Evolutionary conservation across 2,888 invertebrate genomes (phyloP).

Genomic region (Slavum lentiscoides): DNA sequence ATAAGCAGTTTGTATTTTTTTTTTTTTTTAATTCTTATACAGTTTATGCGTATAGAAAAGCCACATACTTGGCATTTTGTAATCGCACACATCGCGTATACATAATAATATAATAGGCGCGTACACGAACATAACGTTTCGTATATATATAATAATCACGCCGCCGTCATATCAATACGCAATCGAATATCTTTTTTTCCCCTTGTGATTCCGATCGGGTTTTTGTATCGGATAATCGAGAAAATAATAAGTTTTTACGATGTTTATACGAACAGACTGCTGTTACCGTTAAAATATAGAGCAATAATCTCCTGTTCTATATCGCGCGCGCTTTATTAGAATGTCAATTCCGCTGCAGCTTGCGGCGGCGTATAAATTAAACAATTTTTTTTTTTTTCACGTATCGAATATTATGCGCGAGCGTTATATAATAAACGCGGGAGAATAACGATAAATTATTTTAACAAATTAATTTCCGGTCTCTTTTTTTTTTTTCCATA

Average conservation of each 20-base stretch:
- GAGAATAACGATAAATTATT: background rate
- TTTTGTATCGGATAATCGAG: background rate
- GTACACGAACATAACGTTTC: background rate
- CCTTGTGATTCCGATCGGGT: background rate
- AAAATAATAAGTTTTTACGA: background rate
- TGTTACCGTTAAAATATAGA: too few relatives aligned
- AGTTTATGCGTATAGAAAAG: background rate
- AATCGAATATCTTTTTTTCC: background rate
- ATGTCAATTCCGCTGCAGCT: conserved; percentile 1
- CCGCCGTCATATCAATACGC: background rate
- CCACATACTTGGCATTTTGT: conserved; percentile 30
- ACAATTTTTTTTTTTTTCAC: background rate
- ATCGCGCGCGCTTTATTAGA: background rate
- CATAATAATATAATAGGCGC: too few relatives aligned
- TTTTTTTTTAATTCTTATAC: conserved; percentile 6
- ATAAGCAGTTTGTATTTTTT: too few relatives aligned
- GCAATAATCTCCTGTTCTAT: too few relatives aligned
- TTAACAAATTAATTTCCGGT: conserved; percentile 1
- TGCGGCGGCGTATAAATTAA: background rate
- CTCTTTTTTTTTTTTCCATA: conserved; percentile 4
- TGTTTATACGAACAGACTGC: too few relatives aligned
- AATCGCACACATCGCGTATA: background rate
- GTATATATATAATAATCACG: background rate
- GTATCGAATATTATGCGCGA: background rate
- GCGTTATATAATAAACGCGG: background rate